Evolutionary conservation across 2,888 invertebrate species (phyloP).

Genomic region (Leucophora obtusa): DNA sequence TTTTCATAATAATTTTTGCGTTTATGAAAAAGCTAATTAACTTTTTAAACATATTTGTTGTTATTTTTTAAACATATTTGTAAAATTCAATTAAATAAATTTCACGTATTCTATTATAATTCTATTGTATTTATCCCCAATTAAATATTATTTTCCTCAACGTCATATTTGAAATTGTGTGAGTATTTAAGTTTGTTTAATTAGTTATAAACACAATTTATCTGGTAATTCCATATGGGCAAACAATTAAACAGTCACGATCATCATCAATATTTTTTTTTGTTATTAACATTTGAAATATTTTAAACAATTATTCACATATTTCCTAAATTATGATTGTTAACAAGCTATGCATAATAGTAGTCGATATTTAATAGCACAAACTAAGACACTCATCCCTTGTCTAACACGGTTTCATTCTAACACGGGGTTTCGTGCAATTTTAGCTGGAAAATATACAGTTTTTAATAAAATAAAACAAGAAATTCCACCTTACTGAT

Average conservation of each 20-base stretch:
- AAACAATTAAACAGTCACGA: neutral
- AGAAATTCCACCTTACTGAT: no score
- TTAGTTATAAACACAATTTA: neutral
- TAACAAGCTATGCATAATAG: neutral
- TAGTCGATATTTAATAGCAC: neutral
- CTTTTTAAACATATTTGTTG: conserved; percentile 5
- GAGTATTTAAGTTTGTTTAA: conserved; percentile 1
- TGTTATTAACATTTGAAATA: neutral
- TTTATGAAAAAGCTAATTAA: neutral
- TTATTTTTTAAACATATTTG: conserved; percentile 5
- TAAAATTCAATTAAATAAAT: conserved; percentile 20
- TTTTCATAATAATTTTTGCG: no score
- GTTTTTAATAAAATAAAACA: no score
- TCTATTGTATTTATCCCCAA: conserved; percentile 18
- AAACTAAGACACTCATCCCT: no score
- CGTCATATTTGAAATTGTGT: neutral
- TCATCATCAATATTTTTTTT: neutral
- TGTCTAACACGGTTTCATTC: no score
- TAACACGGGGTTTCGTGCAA: no score
- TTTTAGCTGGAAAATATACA: no score
- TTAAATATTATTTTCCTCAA: conserved; percentile 22
- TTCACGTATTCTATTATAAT: conserved; percentile 46
- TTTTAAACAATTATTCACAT: neutral
- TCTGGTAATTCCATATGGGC: neutral
- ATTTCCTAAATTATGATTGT: neutral